Evolutionary conservation across 2,113 vertebrate genomes (phyloP).

Genomic region (Caracal caracal): DNA sequence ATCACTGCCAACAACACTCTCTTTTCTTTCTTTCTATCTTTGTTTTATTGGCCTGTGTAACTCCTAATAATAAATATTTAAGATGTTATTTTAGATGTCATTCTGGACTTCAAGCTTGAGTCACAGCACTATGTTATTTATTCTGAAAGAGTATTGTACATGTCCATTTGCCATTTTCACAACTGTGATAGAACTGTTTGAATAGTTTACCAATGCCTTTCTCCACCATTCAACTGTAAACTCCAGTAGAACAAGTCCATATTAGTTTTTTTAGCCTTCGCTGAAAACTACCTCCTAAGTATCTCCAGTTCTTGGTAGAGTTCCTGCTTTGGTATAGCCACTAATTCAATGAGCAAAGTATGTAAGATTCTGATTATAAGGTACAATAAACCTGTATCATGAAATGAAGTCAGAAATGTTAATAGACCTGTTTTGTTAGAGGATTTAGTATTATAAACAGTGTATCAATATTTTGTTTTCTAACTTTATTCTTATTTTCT

Average conservation of each 20-base stretch:
- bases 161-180: background rate
- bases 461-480: background rate
- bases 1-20: background rate
- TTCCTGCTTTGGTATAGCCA: background rate
- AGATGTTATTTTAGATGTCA: background rate
- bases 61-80: background rate
- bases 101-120: background rate
- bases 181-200: background rate
- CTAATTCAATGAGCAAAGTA: background rate
- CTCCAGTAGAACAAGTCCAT: background rate
- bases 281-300: background rate
- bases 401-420: background rate
- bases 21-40: background rate
- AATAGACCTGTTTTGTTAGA: background rate
- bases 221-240: background rate
- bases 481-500: background rate
- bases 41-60: background rate
- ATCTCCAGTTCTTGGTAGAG: background rate
- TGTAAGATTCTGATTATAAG: background rate
- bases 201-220: background rate
- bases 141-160: background rate
- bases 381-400: background rate
- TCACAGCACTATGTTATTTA: background rate
- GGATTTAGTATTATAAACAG: background rate
- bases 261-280: background rate